Evolutionary conservation across 2,888 invertebrate genomes (phyloP).

Genomic region (Torymus aiolomorphi): DNA sequence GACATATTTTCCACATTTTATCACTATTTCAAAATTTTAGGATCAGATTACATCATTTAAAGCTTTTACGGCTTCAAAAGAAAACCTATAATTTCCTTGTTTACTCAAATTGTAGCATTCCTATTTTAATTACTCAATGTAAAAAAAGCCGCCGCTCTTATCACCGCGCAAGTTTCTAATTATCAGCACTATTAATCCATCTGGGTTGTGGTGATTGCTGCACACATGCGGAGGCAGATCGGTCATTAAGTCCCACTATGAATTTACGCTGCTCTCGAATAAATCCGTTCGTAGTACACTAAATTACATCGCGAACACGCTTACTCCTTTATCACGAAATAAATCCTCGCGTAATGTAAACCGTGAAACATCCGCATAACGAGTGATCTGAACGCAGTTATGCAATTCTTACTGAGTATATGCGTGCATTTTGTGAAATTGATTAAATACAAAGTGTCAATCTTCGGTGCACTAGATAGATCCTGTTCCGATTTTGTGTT

Average conservation of each 20-base stretch:
- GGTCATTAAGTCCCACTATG: slow-evolving; percentile 45
- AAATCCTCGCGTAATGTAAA: slow-evolving; percentile 14
- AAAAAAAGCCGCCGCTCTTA: slow-evolving; percentile 9
- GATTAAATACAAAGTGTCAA: slow-evolving; percentile 15
- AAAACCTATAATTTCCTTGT: no score
- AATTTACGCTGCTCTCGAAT: slow-evolving; percentile 42
- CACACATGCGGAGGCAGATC: slow-evolving; percentile 8
- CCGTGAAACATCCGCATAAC: background rate
- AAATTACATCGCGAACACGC: slow-evolving; percentile 29
- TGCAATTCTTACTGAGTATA: background rate
- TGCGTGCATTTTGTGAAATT: background rate
- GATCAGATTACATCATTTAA: no score
- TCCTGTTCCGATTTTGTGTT: background rate
- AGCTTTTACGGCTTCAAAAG: no score
- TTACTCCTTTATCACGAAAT: background rate
- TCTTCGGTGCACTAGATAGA: slow-evolving; percentile 1
- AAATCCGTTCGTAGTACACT: slow-evolving; percentile 48
- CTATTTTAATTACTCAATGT: no score
- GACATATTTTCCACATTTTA: no score
- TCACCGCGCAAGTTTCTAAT: slow-evolving; percentile 28
- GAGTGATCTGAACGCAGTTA: slow-evolving; percentile 18
- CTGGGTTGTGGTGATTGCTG: background rate
- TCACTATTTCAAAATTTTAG: no score
- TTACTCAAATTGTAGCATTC: no score
- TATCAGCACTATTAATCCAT: slow-evolving; percentile 32